Evolutionary conservation across 2,888 invertebrate genomes (phyloP).

Genomic region (Crocallis elinguaria): DNA sequence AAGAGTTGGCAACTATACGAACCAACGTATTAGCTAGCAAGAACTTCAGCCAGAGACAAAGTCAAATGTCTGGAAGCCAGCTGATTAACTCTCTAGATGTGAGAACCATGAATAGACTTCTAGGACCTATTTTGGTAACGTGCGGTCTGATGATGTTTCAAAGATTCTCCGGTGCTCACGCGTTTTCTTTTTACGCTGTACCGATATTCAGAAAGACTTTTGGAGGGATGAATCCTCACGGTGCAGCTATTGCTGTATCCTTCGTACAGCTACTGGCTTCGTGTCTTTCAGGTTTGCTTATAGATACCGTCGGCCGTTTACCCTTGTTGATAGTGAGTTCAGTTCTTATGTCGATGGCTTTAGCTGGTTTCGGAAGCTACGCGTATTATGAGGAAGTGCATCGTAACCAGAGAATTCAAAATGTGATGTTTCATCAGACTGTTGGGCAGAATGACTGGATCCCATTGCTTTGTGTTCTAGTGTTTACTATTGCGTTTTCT

Average conservation of each 20-base stretch:
- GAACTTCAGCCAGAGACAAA: constrained; percentile 78
- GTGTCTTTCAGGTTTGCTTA: constrained; percentile 91
- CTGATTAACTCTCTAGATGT: constrained; percentile 73
- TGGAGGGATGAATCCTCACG: constrained; percentile 91
- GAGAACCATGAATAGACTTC: constrained; percentile 75
- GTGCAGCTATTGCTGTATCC: constrained; percentile 93
- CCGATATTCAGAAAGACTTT: constrained; percentile 94
- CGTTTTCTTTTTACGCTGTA: constrained; percentile 94
- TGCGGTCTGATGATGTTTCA: constrained; percentile 96
- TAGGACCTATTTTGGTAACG: constrained; percentile 92
- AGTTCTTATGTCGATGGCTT: constrained; percentile 93
- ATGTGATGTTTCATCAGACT: constrained; percentile 78
- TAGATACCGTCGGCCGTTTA: constrained; percentile 93
- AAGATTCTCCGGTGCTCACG: constrained; percentile 92
- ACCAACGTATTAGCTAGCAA: constrained; percentile 87
- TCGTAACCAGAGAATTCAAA: constrained; percentile 80
- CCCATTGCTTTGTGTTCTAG: constrained; percentile 91
- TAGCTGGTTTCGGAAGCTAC: constrained; percentile 93
- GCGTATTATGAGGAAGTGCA: constrained; percentile 91
- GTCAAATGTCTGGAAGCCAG: constrained; percentile 64
- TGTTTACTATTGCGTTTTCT: constrained; percentile 94
- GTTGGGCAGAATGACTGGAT: constrained; percentile 91
- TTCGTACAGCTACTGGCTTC: constrained; percentile 94
- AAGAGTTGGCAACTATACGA: constrained; percentile 89
- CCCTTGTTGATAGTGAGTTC: constrained; percentile 93